A percentile compares a stretch with the other conserved stretches of the same genome.
Evolutionary conservation across 2,113 vertebrate genomes (phyloP).

Genomic region (Pelmatolapia mariae): DNA sequence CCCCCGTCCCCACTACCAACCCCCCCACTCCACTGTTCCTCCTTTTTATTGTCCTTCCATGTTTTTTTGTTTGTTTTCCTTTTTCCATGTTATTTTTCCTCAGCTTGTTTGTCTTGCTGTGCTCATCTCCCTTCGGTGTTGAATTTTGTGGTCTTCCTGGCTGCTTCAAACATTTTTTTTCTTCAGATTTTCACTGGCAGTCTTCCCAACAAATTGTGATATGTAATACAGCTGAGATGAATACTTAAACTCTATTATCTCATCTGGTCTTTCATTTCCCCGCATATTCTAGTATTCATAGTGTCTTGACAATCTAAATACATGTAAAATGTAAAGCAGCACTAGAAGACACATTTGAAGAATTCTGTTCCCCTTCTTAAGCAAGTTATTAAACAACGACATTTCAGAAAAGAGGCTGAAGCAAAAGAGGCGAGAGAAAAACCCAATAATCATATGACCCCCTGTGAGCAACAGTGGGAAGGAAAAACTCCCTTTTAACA

Average conservation of each 20-base stretch:
- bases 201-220: not conserved
- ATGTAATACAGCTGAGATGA: not conserved
- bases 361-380: not conserved
- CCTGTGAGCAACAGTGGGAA: not conserved
- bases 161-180: not conserved
- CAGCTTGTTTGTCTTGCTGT: not conserved
- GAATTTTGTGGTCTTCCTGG: not conserved
- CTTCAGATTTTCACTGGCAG: not conserved
- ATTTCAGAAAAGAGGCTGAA: not conserved
- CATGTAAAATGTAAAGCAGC: conserved; percentile 8
- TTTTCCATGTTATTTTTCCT: not conserved
- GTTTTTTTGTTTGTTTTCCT: not conserved
- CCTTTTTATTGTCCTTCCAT: conserved; percentile 17
- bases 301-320: not conserved
- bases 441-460: not conserved
- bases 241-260: not conserved
- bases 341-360: not conserved
- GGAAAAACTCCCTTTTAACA: not conserved
- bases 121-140: not conserved
- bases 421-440: rapidly evolving
- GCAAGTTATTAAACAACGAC: not conserved
- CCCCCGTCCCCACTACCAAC: not conserved
- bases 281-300: not conserved
- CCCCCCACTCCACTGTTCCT: not conserved
- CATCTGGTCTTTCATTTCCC: not conserved